Conservation (phyloP, 2,113 vertebrate species). For the Saguinus imperator region DNA sequence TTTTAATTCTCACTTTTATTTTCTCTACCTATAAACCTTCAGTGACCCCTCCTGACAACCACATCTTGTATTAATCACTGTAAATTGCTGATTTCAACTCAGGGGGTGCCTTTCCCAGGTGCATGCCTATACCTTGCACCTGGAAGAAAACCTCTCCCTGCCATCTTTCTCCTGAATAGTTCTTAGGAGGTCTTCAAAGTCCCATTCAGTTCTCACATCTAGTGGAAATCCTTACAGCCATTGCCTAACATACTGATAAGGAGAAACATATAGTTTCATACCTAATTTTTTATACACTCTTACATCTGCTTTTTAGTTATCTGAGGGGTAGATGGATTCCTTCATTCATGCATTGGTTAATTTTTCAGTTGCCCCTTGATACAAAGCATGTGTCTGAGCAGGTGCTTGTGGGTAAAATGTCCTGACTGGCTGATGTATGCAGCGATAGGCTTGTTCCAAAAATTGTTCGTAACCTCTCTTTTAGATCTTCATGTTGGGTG, state of each 20-base stretch:
- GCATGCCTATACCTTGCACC: accelerated
- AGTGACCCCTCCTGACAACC: neutral
- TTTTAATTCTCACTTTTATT: neutral
- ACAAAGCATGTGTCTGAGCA: neutral
- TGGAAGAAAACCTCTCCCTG: neutral
- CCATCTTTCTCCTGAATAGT: neutral
- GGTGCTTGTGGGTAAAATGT: neutral
- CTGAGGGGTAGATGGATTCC: neutral
- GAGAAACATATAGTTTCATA: neutral
- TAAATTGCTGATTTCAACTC: neutral
- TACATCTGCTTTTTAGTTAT: neutral
- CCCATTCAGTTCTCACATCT: neutral
- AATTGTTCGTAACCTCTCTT: neutral
- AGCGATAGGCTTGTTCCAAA: neutral
- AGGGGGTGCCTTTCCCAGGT: neutral
- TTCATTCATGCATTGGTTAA: neutral
- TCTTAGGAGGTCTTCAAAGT: neutral
- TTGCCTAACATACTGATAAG: neutral
- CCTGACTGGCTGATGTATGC: neutral
- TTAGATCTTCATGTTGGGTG: neutral
- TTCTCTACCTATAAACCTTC: neutral
- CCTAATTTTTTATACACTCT: neutral
- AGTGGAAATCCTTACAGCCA: neutral
- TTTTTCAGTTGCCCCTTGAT: neutral
- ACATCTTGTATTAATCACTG: neutral